Percentiles rank a stretch among this genome's conserved stretches.
Conservation (phyloP, 2,113 vertebrate species). For the Etia nguti region DNA sequence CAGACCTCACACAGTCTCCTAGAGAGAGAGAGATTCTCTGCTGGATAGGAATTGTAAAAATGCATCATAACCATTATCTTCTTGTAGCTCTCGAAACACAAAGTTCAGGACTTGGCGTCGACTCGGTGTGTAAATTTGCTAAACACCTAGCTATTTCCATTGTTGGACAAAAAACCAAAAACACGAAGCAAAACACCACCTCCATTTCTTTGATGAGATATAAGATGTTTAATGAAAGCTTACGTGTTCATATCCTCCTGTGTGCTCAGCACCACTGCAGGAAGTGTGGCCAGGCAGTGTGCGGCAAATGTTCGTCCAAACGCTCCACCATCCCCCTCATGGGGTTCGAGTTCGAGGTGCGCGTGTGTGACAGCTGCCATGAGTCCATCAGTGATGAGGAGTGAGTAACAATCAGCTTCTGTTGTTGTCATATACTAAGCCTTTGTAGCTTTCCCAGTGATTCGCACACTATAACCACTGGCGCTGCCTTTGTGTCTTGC, state of each 20-base stretch:
- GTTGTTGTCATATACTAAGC: not conserved
- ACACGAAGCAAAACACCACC: not conserved
- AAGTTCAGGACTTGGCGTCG: not conserved
- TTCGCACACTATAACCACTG: not conserved
- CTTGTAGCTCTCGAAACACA: not conserved
- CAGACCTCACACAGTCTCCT: not conserved
- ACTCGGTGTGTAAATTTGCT: not conserved
- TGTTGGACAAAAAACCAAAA: not conserved
- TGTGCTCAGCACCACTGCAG: slow-evolving; percentile 90
- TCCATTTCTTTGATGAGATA: not conserved
- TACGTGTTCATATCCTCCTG: not conserved
- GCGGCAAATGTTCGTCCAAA: slow-evolving; percentile 93
- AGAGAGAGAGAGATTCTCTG: not conserved
- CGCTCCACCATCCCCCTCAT: slow-evolving; percentile 95
- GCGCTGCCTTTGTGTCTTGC: not conserved
- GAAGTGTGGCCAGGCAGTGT: slow-evolving; percentile 94
- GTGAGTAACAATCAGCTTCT: slow-evolving; percentile 76
- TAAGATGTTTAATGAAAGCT: not conserved
- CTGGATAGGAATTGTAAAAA: not conserved
- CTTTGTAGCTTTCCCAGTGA: not conserved
- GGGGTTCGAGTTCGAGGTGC: slow-evolving; percentile 97
- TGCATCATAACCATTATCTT: not conserved
- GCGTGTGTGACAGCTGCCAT: slow-evolving; percentile 93
- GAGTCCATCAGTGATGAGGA: slow-evolving; percentile 96
- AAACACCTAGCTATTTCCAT: not conserved